Percentiles rank a stretch among this genome's conserved stretches.
Conservation (phyloP, 2,888 invertebrate genomes). For the Horisme vitalbata region DNA sequence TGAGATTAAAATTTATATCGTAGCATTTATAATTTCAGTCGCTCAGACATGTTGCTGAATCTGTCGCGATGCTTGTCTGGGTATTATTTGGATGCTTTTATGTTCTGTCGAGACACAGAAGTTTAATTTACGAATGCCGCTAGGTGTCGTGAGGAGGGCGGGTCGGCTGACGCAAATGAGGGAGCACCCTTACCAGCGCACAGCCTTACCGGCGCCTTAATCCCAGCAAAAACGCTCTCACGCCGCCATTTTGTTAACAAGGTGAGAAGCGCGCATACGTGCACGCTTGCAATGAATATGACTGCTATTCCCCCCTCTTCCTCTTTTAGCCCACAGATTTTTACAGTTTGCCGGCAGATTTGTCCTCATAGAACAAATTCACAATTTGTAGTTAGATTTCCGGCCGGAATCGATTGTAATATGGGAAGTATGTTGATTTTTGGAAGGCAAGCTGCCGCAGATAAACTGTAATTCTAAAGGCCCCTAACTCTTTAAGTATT, state of each 20-base stretch:
- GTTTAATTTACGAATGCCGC: slow-evolving; percentile 79
- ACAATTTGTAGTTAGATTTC: too few species aligned
- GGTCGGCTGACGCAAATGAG: slow-evolving; percentile 94
- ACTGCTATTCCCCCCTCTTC: slow-evolving; percentile 42
- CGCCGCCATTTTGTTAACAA: slow-evolving; percentile 81
- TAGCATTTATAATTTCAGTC: slow-evolving; percentile 61
- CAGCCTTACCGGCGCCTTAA: slow-evolving; percentile 88
- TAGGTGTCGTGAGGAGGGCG: slow-evolving; percentile 93
- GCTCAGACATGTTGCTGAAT: slow-evolving; percentile 10
- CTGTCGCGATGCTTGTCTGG: slow-evolving; percentile 25
- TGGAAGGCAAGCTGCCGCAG: too few species aligned
- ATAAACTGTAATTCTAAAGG: too few species aligned
- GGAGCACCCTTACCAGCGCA: slow-evolving; percentile 99
- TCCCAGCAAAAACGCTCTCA: slow-evolving; percentile 75
- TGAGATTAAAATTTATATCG: slow-evolving; percentile 66
- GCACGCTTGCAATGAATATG: slow-evolving; percentile 63
- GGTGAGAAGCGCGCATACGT: slow-evolving; percentile 78
- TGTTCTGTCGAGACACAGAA: slow-evolving; percentile 60
- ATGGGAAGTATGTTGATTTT: too few species aligned
- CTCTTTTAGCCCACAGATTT: neutral
- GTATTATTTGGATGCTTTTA: slow-evolving; percentile 49
- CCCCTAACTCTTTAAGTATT: too few species aligned
- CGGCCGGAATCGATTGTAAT: too few species aligned
- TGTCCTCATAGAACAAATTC: too few species aligned
- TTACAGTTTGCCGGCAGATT: too few species aligned